These are phyloP conservation scores for Nomada ruficornis DNA, from an alignment of 2,888 invertebrate species.

Conservation along the genomic window DNA sequence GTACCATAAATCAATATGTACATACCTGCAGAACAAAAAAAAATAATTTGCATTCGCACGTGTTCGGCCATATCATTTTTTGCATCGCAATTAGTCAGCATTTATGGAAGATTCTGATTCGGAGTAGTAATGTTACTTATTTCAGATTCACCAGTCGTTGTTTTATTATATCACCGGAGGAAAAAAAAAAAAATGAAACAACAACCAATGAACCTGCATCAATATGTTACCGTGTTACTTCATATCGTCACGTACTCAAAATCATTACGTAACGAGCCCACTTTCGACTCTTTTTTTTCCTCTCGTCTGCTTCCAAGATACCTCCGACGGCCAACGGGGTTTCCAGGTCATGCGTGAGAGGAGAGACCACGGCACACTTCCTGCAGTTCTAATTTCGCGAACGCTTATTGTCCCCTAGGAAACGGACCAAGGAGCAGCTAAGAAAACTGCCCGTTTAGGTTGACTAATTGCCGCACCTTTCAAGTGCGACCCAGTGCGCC, in stretches of 20 bases:
- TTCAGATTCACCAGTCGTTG: not conserved
- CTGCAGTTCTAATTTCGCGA: slow-evolving; percentile 24
- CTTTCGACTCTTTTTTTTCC: slow-evolving; percentile 59
- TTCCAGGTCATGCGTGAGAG: slow-evolving; percentile 64
- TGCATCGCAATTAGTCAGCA: too few species aligned
- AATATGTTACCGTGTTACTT: slow-evolving; percentile 41
- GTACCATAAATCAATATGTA: too few species aligned
- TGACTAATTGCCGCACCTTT: too few species aligned
- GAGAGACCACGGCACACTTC: slow-evolving; percentile 44
- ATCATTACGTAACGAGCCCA: slow-evolving; percentile 59
- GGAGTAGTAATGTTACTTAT: not conserved
- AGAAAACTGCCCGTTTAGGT: too few species aligned
- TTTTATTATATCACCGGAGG: not conserved
- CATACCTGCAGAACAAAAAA: too few species aligned
- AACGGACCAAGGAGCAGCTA: not conserved
- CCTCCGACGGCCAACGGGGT: slow-evolving; percentile 52
- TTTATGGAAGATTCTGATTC: too few species aligned
- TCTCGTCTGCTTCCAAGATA: slow-evolving; percentile 52
- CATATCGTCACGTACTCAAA: slow-evolving; percentile 58
- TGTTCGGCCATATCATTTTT: too few species aligned
- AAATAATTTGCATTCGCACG: too few species aligned
- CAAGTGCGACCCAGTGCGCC: too few species aligned
- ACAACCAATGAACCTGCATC: not conserved
- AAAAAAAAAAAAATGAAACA: not conserved
- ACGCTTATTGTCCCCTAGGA: slow-evolving; percentile 10